Conservation (phyloP, 2,888 invertebrate species). For the Tuberolachnus salignus region DNA sequence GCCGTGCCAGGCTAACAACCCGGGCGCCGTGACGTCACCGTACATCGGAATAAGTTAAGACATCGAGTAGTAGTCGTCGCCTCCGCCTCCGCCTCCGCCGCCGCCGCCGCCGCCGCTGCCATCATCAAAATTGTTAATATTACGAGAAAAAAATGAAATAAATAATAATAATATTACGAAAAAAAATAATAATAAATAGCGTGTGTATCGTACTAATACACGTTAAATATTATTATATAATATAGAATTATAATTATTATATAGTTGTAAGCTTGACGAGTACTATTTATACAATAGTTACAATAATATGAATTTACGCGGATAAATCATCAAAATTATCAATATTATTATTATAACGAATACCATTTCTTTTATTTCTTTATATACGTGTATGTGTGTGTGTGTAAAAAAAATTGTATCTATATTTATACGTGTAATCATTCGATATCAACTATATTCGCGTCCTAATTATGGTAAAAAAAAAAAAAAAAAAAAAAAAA, state of each 20-base stretch:
- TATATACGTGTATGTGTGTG: neutral
- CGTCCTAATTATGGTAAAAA: no score
- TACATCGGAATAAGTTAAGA: conserved; percentile 50
- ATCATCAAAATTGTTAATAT: conserved; percentile 21
- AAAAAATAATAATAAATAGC: neutral
- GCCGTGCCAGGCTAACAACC: conserved; percentile 57
- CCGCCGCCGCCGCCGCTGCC: neutral
- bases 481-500: no score
- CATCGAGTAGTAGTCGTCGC: neutral
- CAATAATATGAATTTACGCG: neutral
- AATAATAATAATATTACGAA: neutral
- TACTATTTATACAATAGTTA: no score
- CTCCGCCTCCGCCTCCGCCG: neutral
- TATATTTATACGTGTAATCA: no score
- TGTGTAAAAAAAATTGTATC: no score
- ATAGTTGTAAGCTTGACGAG: neutral
- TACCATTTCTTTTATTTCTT: conserved; percentile 2
- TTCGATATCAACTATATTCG: no score
- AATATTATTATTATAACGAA: conserved; percentile 5
- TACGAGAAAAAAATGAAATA: neutral
- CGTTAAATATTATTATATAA: no score
- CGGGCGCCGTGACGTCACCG: conserved; percentile 43
- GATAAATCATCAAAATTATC: conserved; percentile 43
- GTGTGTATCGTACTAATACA: no score
- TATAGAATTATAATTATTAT: no score